Evolutionary conservation across 2,113 vertebrate species (phyloP).

Genomic region (Myotis lucifugus): DNA sequence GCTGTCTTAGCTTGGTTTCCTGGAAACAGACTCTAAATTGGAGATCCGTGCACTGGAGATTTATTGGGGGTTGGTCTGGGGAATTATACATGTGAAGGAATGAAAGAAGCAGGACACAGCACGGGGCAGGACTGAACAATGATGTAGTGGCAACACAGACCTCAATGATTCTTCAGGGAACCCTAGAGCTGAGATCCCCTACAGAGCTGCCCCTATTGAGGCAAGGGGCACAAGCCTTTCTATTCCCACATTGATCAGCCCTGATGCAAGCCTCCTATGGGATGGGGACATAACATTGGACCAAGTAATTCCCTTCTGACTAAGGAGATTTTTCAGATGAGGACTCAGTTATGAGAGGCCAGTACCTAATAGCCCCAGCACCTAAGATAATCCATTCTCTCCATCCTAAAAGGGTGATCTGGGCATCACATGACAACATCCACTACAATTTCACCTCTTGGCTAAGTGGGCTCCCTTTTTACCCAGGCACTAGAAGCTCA

Average conservation of each 20-base stretch:
- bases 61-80: neutral
- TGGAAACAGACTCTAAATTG: neutral
- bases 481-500: neutral
- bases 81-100: neutral
- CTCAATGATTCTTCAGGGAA: neutral
- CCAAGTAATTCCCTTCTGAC: neutral
- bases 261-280: neutral
- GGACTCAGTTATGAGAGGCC: neutral
- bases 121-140: neutral
- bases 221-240: neutral
- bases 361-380: neutral
- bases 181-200: neutral
- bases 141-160: neutral
- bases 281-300: neutral
- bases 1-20: neutral
- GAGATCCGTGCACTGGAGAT: neutral
- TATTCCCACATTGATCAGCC: neutral
- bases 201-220: neutral
- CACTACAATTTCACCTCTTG: neutral
- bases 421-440: neutral
- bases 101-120: neutral
- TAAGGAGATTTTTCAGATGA: neutral
- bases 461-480: neutral
- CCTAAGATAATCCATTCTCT: neutral
- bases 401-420: neutral